Evolutionary conservation across 1,140 invertebrate genomes (phyloP).

Genomic region (Tetranychus urticae): DNA sequence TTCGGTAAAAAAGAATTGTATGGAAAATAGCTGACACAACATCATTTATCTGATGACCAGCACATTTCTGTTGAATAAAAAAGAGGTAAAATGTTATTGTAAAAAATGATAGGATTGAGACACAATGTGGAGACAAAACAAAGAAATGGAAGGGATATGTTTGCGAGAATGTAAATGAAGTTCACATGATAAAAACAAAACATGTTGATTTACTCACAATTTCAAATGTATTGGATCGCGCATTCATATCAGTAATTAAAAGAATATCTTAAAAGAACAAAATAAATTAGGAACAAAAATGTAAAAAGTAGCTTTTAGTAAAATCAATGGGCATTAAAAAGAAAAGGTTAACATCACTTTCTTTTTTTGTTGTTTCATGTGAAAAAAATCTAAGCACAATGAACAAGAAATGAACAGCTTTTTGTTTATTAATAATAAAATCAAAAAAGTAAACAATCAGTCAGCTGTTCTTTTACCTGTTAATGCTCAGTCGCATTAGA

Average conservation of each 20-base stretch:
- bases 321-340: not conserved
- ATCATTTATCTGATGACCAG: slow-evolving; percentile 80
- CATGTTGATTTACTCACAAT: slow-evolving; percentile 25
- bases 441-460: too few relatives aligned
- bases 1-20: slow-evolving; percentile 76
- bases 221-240: slow-evolving; percentile 61
- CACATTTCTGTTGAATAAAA: slow-evolving; percentile 19
- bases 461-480: too few relatives aligned
- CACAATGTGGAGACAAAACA: too few relatives aligned
- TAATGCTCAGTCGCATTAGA: too few relatives aligned
- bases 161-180: not conserved
- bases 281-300: not conserved
- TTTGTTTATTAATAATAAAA: too few relatives aligned
- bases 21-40: slow-evolving; percentile 81
- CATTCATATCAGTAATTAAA: slow-evolving; percentile 44
- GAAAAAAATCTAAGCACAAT: too few relatives aligned
- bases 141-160: not conserved
- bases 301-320: not conserved
- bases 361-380: too few relatives aligned
- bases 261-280: not conserved
- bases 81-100: not conserved
- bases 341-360: too few relatives aligned
- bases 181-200: not conserved
- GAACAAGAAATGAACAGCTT: too few relatives aligned
- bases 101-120: slow-evolving; percentile 7